phyloP scores from a whole-genome alignment of 2,113 vertebrate genomes.

The Entelurus aequoreus region DNA sequence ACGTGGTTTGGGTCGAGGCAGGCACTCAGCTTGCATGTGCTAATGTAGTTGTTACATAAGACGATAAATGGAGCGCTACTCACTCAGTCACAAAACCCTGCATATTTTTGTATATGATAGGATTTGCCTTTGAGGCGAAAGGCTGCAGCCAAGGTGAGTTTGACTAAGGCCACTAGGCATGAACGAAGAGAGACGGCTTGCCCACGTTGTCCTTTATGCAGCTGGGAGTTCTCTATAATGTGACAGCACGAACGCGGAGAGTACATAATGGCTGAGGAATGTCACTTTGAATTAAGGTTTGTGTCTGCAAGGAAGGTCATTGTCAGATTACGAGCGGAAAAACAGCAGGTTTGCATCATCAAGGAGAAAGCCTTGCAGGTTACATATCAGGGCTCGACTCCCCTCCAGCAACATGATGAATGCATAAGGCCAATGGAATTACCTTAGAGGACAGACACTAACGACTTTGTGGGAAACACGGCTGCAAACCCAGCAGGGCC shows the following conservation, averaged over 20 bases:
- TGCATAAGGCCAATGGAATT: constrained; percentile 18
- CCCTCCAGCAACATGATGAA: constrained; percentile 23
- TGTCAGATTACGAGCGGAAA: constrained; percentile 12
- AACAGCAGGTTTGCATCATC: not conserved
- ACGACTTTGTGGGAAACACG: constrained; percentile 14
- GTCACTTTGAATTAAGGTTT: constrained; percentile 46
- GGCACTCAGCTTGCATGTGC: constrained; percentile 41
- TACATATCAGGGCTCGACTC: not conserved
- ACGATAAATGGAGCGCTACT: constrained; percentile 55
- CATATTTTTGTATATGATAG: not conserved
- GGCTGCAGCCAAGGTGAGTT: constrained; percentile 16
- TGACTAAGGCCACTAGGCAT: not conserved
- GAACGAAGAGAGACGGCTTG: not conserved
- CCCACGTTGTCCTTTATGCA: constrained; percentile 35
- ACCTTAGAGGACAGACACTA: constrained; percentile 10
- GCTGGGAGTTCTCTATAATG: constrained; percentile 19
- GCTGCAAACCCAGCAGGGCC: not conserved
- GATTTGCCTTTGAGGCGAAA: not conserved
- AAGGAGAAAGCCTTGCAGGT: constrained; percentile 6
- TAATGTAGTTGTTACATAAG: constrained; percentile 65
- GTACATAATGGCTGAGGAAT: constrained; percentile 20
- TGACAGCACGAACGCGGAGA: constrained; percentile 21
- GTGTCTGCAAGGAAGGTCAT: constrained; percentile 12
- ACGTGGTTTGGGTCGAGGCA: constrained; percentile 18
- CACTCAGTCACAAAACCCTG: constrained; percentile 14